These are phyloP conservation scores for Drosophila eohydei DNA, from an alignment of 2,888 invertebrate genomes.

Conservation along the genomic window DNA sequence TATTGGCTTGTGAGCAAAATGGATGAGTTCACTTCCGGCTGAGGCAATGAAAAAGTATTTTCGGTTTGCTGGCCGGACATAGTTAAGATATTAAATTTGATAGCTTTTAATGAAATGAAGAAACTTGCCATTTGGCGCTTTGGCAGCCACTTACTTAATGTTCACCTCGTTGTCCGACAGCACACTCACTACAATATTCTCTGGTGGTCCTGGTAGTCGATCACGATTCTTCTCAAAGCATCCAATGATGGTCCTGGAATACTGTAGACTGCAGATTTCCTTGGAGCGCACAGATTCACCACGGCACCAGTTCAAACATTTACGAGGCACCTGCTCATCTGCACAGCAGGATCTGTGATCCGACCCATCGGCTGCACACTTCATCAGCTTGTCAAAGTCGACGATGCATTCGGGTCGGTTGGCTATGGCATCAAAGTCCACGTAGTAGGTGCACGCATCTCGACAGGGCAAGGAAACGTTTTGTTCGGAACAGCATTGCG, in stretches of 20 bases:
- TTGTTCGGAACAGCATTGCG: constrained; percentile 92
- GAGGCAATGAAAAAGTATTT: constrained; percentile 54
- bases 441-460: constrained; percentile 93
- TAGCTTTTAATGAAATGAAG: constrained; percentile 41
- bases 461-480: constrained; percentile 92
- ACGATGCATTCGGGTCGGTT: constrained; percentile 92
- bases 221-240: constrained; percentile 93
- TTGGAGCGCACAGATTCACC: constrained; percentile 89
- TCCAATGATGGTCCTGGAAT: constrained; percentile 90
- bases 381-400: constrained; percentile 94
- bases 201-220: constrained; percentile 92
- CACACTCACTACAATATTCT: constrained; percentile 87
- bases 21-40: constrained; percentile 72
- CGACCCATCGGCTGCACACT: constrained; percentile 92
- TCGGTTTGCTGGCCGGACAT: constrained; percentile 31
- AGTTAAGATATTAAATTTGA: constrained; percentile 57
- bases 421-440: constrained; percentile 93
- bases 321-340: constrained; percentile 91
- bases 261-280: constrained; percentile 89
- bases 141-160: constrained; percentile 83
- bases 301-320: constrained; percentile 93
- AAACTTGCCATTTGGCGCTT: constrained; percentile 13
- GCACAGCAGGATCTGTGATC: constrained; percentile 95
- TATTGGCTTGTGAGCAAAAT: constrained; percentile 71
- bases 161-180: constrained; percentile 87